Conservation (phyloP, 2,797 vertebrate genomes). For the Sparus aurata region DNA sequence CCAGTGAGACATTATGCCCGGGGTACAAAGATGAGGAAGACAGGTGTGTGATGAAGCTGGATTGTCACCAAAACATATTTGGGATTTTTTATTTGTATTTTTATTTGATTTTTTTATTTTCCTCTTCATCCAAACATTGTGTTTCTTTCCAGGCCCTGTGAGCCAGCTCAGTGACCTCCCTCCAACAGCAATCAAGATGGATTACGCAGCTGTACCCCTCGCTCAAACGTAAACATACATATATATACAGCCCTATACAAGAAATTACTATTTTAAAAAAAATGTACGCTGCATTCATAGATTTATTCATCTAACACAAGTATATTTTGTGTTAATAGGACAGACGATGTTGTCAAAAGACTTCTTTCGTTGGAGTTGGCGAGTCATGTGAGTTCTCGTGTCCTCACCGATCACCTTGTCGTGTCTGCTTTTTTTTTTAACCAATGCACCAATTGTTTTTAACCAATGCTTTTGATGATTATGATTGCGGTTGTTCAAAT, state of each 20-base stretch:
- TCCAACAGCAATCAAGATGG: constrained; percentile 87
- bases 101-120: not conserved
- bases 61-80: not conserved
- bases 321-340: constrained; percentile 79
- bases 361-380: constrained; percentile 94
- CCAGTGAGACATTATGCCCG: constrained; percentile 86
- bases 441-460: not conserved
- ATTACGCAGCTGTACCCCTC: constrained; percentile 87
- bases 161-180: constrained; percentile 91
- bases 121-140: not conserved
- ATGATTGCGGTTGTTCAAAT: not conserved
- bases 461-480: not conserved
- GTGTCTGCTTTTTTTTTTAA: not conserved
- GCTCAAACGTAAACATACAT: constrained; percentile 86
- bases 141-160: constrained; percentile 73
- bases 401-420: not conserved
- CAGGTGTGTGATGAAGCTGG: constrained; percentile 77
- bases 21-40: constrained; percentile 67
- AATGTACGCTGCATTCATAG: not conserved
- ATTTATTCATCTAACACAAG: not conserved
- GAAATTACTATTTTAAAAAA: not conserved
- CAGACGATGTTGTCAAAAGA: constrained; percentile 91
- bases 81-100: not conserved
- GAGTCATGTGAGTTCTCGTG: constrained; percentile 87
- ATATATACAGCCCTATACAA: not conserved